Evolutionary conservation across 2,113 vertebrate genomes (phyloP), one percentile per base, ranked within the genome.

Genomic region (Hippocampus guttulatus): DNA sequence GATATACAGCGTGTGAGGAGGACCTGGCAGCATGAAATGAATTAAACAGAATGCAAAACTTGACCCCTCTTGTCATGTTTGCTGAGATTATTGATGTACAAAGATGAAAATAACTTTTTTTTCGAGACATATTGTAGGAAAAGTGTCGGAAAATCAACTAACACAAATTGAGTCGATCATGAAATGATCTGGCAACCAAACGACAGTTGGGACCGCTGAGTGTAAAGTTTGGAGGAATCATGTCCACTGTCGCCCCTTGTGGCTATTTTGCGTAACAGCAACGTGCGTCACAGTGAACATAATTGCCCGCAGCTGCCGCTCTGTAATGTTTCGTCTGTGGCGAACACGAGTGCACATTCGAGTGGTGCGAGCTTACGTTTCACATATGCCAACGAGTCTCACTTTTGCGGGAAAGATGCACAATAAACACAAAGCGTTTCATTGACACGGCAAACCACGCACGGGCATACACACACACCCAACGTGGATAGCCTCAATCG

Each of bases 11-110:
- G 58, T 30, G 4, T 58, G 27, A 58, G 23, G 12, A 18, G 58
- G 58, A 61, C 15, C 27, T 33, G 65, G 41, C 74, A 75, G 90
- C 83, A 91, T 91, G 88, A 74, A 80, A 79, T 88, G 83, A 86
- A 87, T n/a, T 65, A 43, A 65, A 65, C 20, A 43, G 12, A 61
- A 33, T 16, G 58, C 33, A 61, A 61, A 61, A 61, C 27, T 23
- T 55, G 10, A 58, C 3, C 9, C 23, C 23, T 9, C 27, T 61
- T 61, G 58, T 30, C 27, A 58, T 58, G 23, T 58, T 27, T 58
- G 10, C 23, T 25, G 27, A 1, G 16, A 51, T 54, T 7, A 14
- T n/a, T 9, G 47, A n/a, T 33, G 12, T 25, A 58, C 3, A 14
- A 27, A 58, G 25, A 58, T 20, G n/a, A 1, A 10, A 57, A 57